Evolutionary conservation across 1,140 invertebrate species (phyloP).

Genomic region (Cherax destructor): DNA sequence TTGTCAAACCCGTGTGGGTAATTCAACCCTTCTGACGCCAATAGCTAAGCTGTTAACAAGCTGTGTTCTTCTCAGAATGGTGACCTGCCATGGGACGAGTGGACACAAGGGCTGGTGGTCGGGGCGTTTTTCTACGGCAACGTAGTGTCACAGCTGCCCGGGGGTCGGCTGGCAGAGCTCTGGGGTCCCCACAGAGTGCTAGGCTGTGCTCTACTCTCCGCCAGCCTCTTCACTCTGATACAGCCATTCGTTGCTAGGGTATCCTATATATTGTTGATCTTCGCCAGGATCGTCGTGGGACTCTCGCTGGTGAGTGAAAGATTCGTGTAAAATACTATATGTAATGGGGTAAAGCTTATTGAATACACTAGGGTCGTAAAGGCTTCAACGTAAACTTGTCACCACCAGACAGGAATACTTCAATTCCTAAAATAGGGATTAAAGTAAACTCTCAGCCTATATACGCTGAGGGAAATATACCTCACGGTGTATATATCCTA

Average conservation of each 20-base stretch:
- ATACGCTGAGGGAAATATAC: too few relatives aligned
- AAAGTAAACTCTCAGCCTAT: too few relatives aligned
- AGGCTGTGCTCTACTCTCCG: conserved; percentile 75
- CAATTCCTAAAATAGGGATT: too few relatives aligned
- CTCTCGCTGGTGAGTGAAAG: conserved; percentile 48
- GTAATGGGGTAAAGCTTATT: too few relatives aligned
- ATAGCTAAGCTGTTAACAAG: background rate
- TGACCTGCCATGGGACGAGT: conserved; percentile 70
- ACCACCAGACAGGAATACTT: too few relatives aligned
- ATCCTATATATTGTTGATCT: conserved; percentile 49
- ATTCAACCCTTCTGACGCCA: too few relatives aligned
- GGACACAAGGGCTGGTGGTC: conserved; percentile 74
- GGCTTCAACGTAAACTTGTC: too few relatives aligned
- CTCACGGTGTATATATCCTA: too few relatives aligned
- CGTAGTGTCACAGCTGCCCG: conserved; percentile 76
- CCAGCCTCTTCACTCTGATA: conserved; percentile 67
- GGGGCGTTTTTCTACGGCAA: conserved; percentile 76
- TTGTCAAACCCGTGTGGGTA: too few relatives aligned
- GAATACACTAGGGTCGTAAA: too few relatives aligned
- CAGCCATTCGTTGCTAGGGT: conserved; percentile 63
- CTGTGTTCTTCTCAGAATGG: conserved; percentile 41
- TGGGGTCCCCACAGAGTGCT: conserved; percentile 68
- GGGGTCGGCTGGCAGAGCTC: conserved; percentile 74
- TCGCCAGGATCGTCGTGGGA: conserved; percentile 67
- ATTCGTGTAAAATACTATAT: too few relatives aligned